Evolutionary conservation across 2,888 invertebrate genomes (phyloP).

Genomic region (Bombyx huttoni): DNA sequence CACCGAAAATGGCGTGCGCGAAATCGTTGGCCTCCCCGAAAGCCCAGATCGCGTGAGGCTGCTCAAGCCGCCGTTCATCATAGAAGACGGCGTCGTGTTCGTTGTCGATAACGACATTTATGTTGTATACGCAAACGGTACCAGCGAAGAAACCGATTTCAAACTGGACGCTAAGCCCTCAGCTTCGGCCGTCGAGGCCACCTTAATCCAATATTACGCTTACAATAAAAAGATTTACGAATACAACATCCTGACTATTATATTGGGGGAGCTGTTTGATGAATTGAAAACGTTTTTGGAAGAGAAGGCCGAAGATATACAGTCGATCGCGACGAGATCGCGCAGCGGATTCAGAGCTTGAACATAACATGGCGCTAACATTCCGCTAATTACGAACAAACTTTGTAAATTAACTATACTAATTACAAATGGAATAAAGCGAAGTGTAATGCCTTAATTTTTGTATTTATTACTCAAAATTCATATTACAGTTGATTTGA

Average conservation of each 20-base stretch:
- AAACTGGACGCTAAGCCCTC: constrained; percentile 26
- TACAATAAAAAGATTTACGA: constrained; percentile 46
- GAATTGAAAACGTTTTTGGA: constrained; percentile 22
- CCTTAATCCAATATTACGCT: constrained; percentile 35
- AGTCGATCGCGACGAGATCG: constrained; percentile 23
- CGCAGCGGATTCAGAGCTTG: constrained; percentile 12
- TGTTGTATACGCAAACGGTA: constrained; percentile 27
- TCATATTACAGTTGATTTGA: no score
- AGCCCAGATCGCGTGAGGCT: constrained; percentile 21
- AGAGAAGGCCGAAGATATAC: constrained; percentile 20
- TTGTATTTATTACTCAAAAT: no score
- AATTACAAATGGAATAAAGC: no score
- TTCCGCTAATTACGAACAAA: background rate
- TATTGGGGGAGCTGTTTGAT: constrained; percentile 13
- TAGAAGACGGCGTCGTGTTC: constrained; percentile 26
- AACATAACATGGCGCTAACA: constrained; percentile 1
- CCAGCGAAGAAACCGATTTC: constrained; percentile 18
- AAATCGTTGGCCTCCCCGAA: constrained; percentile 33
- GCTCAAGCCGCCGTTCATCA: constrained; percentile 29
- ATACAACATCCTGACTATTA: constrained; percentile 27
- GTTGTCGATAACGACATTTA: constrained; percentile 28
- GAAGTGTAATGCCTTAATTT: no score
- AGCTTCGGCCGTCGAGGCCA: constrained; percentile 34
- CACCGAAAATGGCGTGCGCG: constrained; percentile 19
- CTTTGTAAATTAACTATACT: no score